These are phyloP conservation scores for Alligator mississippiensis DNA, from an alignment of 2,113 vertebrate genomes.

Conservation along the genomic window DNA sequence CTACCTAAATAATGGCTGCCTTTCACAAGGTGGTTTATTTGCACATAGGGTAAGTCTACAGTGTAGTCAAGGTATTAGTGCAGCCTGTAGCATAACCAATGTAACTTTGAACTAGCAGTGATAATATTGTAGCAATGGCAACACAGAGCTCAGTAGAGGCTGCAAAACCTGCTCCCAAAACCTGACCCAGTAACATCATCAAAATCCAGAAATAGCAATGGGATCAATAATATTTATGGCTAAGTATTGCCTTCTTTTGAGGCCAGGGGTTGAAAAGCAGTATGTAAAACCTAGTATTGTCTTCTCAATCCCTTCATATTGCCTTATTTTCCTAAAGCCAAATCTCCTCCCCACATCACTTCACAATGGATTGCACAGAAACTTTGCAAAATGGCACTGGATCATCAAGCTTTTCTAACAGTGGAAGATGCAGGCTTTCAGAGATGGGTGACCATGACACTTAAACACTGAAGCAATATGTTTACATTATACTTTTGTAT, in stretches of 20 bases:
- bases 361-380: neutral
- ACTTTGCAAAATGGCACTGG: neutral
- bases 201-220: neutral
- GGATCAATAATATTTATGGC: neutral
- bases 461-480: neutral
- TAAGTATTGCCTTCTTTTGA: neutral
- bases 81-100: neutral
- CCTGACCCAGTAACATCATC: neutral
- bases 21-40: neutral
- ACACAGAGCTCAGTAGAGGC: neutral
- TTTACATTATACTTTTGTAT: neutral
- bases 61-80: neutral
- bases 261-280: neutral
- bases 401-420: neutral
- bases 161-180: neutral
- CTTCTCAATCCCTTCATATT: neutral
- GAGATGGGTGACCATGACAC: neutral
- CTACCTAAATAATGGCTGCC: neutral
- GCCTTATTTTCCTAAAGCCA: neutral
- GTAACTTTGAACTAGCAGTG: too few species aligned
- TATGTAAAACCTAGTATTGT: neutral
- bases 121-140: neutral
- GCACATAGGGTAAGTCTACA: neutral
- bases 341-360: neutral
- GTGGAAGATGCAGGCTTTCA: neutral